Evolutionary conservation across 2,888 invertebrate genomes (phyloP).

Genomic region (Lasioglossum morio): DNA sequence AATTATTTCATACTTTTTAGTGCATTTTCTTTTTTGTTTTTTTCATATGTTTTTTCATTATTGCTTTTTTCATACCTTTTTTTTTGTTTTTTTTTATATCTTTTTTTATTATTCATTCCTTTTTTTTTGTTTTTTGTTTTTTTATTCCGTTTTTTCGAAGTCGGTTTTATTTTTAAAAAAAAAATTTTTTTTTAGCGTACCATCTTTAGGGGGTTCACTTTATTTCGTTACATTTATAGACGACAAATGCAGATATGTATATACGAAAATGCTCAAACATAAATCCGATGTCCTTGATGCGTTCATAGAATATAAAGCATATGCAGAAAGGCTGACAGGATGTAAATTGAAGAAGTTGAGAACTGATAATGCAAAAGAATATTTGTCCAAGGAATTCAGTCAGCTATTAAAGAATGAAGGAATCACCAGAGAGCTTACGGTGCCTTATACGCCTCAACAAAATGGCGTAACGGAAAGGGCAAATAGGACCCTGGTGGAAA

Average conservation of each 20-base stretch:
- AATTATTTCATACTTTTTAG: too few relatives aligned
- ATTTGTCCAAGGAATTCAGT: background rate
- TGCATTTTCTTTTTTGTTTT: too few relatives aligned
- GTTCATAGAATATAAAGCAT: background rate
- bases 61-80: too few relatives aligned
- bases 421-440: background rate
- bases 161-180: too few relatives aligned
- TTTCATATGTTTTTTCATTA: too few relatives aligned
- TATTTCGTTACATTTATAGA: constrained; percentile 10
- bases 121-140: too few relatives aligned
- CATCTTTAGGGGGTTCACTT: background rate
- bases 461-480: background rate
- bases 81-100: too few relatives aligned
- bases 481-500: constrained; percentile 2
- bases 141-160: too few relatives aligned
- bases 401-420: background rate
- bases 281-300: background rate
- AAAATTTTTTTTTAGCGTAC: too few relatives aligned
- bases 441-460: constrained; percentile 8
- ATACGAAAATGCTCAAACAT: background rate
- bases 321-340: background rate
- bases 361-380: background rate
- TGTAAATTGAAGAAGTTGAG: background rate
- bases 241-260: background rate
- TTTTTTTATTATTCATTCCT: too few relatives aligned